Evolutionary conservation across 2,797 vertebrate species (phyloP), one percentile per base, ranked within the genome.

Genomic region (Alcedo quadribrachys): DNA sequence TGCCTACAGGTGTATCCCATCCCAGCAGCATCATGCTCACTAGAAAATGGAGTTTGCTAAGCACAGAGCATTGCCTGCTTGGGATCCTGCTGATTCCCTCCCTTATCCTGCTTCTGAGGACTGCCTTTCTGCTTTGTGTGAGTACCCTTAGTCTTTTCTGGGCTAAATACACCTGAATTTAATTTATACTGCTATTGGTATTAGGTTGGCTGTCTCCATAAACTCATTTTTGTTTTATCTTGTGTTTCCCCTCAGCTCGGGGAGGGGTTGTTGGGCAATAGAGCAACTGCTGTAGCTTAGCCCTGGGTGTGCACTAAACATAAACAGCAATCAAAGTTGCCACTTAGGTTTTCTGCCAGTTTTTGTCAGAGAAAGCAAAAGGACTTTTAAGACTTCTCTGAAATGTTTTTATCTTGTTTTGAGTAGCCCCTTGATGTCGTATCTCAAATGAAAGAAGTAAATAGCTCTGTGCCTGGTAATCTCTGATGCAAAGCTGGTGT

Each of bases 381-480:
- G 37, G 54, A 71, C 30, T 80, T 87, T 81, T n/a, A 65, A 68
- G 66, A 68, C 43, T 85, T 75, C 37, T 80, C 58, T 46, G 81
- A 71, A 90, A 78, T 50, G 46, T 73, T 92, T 94, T 68, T 81
- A 12, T 81, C 71, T 82, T 81, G 35, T 91, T 90, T 87, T 87
- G 68, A 85, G 50, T 68, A 80, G 61, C 42, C 55, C n/a, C 65
- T 87, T 85, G 53, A 66, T 2, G 3, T 57, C 30, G 30, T 54
- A 68, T 65, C n/a, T 71, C 30, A 68, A 82, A 74, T 21, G 4
- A 89, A 95, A 82, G 4, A 6, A 81, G 6, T 55, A 67, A 88
- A 82, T 66, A 82, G 27, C 50, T 85, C 89, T 82, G 63, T 57
- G 61, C 50, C 15, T 82, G 11, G 93, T 92, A 40, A 25, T 77